Base-by-base conservation (phyloP, 2,888 invertebrate genomes). In the Platycnemis pennipes region DNA sequence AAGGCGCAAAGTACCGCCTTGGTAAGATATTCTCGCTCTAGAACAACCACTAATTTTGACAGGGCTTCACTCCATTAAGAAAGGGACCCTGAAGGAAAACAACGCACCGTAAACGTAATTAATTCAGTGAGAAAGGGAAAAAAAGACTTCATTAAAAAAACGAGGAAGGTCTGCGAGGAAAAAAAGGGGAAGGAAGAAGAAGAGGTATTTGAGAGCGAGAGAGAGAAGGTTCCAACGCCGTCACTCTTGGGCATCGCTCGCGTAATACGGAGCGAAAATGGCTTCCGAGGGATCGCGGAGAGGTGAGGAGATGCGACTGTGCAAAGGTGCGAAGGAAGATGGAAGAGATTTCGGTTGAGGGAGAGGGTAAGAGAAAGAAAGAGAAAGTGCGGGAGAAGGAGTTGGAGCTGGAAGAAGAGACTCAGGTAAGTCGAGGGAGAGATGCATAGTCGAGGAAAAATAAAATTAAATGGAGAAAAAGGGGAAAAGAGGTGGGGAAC, bases 61-160 rank as follows among this genome's bases (percentile, higher is more conserved):
- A 26, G 77, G 37, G 31, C 5, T 26, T 13, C 77, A 13, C 37
- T 37, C 77, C 37, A 16, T 77, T 37, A 77, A 77, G 37, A n/a
- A 16, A 16, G 16, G 37, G 77, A 77, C 37, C 8, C 11, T 11
- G 11, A 37, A 77, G 77, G 37, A 37, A 77, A 77, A 77, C 31
- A 37, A 77, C 26, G 77, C 77, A 77, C 77, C 77, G 37, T 77
- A 77, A 77, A 77, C 37, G 77, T 77, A 77, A 77, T 77, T 77
- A 77, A 77, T 77, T 77, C 77, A 77, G 77, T 16, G 77, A 77
- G 77, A 77, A 26, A 77, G 77, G n/a, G 11, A 77, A 26, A 77
- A 63, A 63, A 63, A n/a, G 63, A 63, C 77, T 77, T 77, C 77
- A 77, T 77, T 77, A 77, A 11, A 37, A 49, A 31, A 77, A 16